phyloP scores from a whole-genome alignment of 2,113 vertebrate genomes.

The Chaenocephalus aceratus region DNA sequence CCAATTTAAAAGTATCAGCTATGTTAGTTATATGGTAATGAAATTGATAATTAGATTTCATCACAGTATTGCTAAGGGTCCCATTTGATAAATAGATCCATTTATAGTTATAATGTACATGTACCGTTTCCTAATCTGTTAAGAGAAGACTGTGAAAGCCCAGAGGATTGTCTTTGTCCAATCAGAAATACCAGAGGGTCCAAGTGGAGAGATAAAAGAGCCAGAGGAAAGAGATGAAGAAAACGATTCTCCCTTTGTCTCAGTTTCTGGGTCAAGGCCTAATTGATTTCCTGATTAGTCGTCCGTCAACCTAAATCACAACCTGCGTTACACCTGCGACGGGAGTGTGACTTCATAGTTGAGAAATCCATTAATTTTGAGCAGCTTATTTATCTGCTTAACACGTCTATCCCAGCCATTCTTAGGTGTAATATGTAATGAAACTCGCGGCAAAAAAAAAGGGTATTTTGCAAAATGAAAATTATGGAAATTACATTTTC shows the following conservation, averaged over 20 bases:
- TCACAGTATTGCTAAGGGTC: background rate
- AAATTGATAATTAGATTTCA: background rate
- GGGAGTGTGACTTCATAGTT: constrained; percentile 55
- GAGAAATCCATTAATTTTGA: constrained; percentile 64
- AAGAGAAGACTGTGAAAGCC: constrained; percentile 47
- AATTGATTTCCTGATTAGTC: constrained; percentile 92
- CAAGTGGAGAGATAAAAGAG: constrained; percentile 60
- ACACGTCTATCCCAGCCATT: constrained; percentile 46
- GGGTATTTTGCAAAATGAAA: constrained; percentile 14
- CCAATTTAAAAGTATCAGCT: constrained; percentile 4
- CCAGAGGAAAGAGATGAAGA: constrained; percentile 75
- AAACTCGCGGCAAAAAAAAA: background rate
- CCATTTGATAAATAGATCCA: constrained; percentile 42
- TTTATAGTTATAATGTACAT: constrained; percentile 13
- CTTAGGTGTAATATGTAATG: constrained; percentile 24
- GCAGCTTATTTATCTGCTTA: constrained; percentile 61
- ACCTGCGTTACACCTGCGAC: constrained; percentile 80
- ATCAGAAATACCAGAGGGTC: constrained; percentile 68
- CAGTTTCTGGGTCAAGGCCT: constrained; percentile 94
- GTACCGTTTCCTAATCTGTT: constrained; percentile 7
- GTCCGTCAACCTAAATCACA: constrained; percentile 85
- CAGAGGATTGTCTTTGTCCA: constrained; percentile 67
- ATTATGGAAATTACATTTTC: constrained; percentile 59
- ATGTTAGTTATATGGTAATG: background rate
- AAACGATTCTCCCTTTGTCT: constrained; percentile 82